phyloP scores from a whole-genome alignment of 2,113 vertebrate genomes.

The Platichthys flesus region DNA sequence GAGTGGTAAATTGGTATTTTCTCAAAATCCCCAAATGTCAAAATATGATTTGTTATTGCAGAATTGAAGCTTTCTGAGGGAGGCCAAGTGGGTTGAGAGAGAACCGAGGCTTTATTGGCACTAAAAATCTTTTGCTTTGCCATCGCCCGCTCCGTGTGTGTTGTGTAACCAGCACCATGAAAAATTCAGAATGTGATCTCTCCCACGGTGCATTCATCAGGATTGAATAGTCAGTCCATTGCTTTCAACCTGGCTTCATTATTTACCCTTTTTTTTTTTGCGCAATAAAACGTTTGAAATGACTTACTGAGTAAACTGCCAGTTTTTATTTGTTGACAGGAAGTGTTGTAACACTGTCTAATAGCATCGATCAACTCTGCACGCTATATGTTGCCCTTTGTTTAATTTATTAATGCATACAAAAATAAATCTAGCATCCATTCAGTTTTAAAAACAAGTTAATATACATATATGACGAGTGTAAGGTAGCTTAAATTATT shows the following conservation, averaged over 20 bases:
- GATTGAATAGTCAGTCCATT: background rate
- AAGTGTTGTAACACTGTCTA: background rate
- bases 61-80: slow-evolving; percentile 21
- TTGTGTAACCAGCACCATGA: slow-evolving; percentile 7
- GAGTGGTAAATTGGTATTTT: slow-evolving; percentile 40
- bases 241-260: background rate
- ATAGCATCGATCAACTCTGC: background rate
- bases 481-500: no score
- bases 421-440: no score
- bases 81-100: slow-evolving; percentile 16
- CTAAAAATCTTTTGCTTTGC: slow-evolving; percentile 21
- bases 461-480: no score
- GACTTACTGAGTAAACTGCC: background rate
- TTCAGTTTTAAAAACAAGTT: no score
- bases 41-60: slow-evolving; percentile 58
- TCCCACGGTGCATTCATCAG: slow-evolving; percentile 10
- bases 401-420: no score
- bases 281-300: background rate
- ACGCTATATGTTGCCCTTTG: no score
- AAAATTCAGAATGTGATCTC: slow-evolving; percentile 19
- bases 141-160: slow-evolving; percentile 14
- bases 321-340: background rate
- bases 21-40: slow-evolving; percentile 52
- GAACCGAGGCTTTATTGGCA: slow-evolving; percentile 51
- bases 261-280: background rate